Conservation (phyloP, 1,140 invertebrate species). For the Drosophila ohnishii region DNA sequence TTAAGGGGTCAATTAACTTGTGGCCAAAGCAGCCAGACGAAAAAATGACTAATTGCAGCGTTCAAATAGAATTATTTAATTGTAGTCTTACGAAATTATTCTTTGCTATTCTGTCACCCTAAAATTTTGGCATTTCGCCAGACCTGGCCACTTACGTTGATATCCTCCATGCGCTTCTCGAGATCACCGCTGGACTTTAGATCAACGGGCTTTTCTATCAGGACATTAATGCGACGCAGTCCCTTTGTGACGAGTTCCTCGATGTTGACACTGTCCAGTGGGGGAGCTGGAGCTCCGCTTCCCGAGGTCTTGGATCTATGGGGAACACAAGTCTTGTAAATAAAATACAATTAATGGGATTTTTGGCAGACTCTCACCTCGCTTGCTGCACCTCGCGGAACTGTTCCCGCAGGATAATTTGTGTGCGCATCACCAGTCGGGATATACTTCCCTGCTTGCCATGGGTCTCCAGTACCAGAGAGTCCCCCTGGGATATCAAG, state of each 20-base stretch:
- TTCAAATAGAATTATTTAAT: slow-evolving; percentile 41
- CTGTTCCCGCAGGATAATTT: slow-evolving; percentile 78
- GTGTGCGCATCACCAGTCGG: slow-evolving; percentile 73
- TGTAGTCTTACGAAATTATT: slow-evolving; percentile 29
- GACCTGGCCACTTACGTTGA: slow-evolving; percentile 71
- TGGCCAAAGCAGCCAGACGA: slow-evolving; percentile 14
- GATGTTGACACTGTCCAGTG: slow-evolving; percentile 69
- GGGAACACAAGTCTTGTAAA: not conserved
- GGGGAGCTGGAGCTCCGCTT: slow-evolving; percentile 37
- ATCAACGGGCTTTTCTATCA: slow-evolving; percentile 80
- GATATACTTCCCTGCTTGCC: slow-evolving; percentile 78
- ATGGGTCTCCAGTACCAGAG: slow-evolving; percentile 88
- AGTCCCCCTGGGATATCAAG: slow-evolving; percentile 91
- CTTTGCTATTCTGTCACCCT: slow-evolving; percentile 1
- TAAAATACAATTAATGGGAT: not conserved
- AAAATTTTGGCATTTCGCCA: slow-evolving; percentile 39
- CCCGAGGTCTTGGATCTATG: slow-evolving; percentile 62
- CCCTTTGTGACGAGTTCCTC: slow-evolving; percentile 80
- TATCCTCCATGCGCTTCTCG: slow-evolving; percentile 76
- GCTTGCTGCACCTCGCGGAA: slow-evolving; percentile 81
- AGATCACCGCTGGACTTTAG: slow-evolving; percentile 71
- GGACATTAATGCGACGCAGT: slow-evolving; percentile 76
- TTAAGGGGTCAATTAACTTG: slow-evolving; percentile 79
- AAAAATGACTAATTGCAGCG: slow-evolving; percentile 50
- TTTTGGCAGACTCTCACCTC: slow-evolving; percentile 46